phyloP scores from a whole-genome alignment of 2,888 invertebrate species.

The Eristalinus aeneus region DNA sequence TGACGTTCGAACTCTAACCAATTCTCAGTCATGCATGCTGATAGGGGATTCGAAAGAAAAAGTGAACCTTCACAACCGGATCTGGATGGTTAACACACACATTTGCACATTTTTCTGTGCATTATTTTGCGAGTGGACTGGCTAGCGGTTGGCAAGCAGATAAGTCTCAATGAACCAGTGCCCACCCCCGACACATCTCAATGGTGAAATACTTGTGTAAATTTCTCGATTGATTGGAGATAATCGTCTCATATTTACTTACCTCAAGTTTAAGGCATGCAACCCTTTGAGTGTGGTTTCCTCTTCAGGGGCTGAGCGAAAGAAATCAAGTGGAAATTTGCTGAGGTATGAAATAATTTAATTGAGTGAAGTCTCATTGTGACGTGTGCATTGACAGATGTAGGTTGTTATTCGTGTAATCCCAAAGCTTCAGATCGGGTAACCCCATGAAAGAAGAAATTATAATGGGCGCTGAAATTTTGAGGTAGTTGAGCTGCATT shows the following conservation, averaged over 20 bases:
- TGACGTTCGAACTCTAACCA: conserved; percentile 48
- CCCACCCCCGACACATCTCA: conserved; percentile 38
- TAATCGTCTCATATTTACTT: conserved; percentile 68
- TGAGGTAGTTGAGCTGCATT: neutral
- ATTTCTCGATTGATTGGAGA: conserved; percentile 64
- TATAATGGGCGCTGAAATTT: conserved; percentile 32
- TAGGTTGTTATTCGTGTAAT: neutral
- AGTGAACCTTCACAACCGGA: conserved; percentile 23
- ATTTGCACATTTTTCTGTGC: conserved; percentile 28
- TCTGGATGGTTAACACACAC: conserved; percentile 38
- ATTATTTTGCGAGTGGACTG: neutral
- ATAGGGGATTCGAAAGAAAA: conserved; percentile 13
- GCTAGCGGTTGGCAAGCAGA: neutral
- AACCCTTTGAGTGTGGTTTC: conserved; percentile 5
- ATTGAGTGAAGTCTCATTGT: conserved; percentile 59
- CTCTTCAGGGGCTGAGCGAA: neutral
- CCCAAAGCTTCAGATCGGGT: neutral
- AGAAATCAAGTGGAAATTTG: conserved; percentile 59
- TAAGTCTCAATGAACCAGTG: neutral
- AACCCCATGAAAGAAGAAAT: conserved; percentile 15
- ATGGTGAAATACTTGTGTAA: conserved; percentile 52
- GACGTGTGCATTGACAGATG: conserved; percentile 12
- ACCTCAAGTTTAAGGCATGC: conserved; percentile 43
- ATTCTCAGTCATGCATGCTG: conserved; percentile 49
- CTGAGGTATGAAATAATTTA: conserved; percentile 62